Conservation (phyloP, 2,888 invertebrate genomes). For the Cylloceria caligata region DNA sequence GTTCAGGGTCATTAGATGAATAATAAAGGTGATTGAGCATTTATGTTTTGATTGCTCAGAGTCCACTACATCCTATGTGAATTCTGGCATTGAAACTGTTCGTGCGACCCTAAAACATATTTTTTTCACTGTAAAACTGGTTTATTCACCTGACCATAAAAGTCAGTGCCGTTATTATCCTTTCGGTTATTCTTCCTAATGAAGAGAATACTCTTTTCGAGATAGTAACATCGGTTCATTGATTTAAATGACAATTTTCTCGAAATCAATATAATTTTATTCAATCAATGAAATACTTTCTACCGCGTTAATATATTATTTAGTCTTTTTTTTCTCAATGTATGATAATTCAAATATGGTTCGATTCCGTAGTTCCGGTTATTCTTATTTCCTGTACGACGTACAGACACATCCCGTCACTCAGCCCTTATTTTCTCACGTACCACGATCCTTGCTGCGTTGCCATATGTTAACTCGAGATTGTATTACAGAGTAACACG, state of each 20-base stretch:
- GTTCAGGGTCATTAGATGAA: neutral
- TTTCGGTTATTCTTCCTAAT: neutral
- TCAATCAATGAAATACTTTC: too few species aligned
- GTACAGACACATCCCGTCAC: neutral
- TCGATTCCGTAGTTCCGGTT: constrained; percentile 29
- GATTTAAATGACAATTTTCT: too few species aligned
- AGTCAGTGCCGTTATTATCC: too few species aligned
- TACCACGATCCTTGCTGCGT: constrained; percentile 12
- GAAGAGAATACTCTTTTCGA: neutral
- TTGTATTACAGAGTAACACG: neutral
- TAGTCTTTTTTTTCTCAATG: neutral
- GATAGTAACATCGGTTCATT: neutral
- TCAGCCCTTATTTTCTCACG: neutral
- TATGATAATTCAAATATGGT: neutral
- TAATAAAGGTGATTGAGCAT: neutral
- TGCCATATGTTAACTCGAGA: constrained; percentile 8
- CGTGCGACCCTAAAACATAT: neutral
- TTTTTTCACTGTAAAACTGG: neutral
- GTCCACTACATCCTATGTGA: neutral
- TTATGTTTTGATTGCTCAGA: neutral
- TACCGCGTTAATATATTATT: neutral
- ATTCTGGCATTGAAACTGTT: neutral
- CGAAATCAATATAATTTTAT: too few species aligned
- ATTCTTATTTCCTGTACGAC: constrained; percentile 24
- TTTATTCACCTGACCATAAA: neutral